Conservation (phyloP, 2,797 vertebrate genomes). For the Tinamus major region DNA sequence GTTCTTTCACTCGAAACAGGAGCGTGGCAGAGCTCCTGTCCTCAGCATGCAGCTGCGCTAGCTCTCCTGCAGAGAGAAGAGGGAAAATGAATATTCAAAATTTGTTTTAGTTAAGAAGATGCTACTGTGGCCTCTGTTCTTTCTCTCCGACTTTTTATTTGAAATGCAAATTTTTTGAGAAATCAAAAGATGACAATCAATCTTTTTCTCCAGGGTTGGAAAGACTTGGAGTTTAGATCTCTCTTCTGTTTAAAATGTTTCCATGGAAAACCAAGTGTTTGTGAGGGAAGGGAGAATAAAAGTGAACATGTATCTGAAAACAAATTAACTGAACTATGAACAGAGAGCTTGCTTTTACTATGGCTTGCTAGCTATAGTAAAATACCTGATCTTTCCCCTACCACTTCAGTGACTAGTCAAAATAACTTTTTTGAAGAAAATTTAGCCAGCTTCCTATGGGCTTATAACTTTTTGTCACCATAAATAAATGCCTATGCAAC, state of each 20-base stretch:
- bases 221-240: background rate
- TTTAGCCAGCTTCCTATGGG: fast-evolving
- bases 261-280: background rate
- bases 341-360: background rate
- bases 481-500: background rate
- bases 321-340: background rate
- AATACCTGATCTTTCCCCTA: background rate
- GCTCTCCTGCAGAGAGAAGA: background rate
- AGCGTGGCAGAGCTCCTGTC: background rate
- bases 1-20: background rate
- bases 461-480: background rate
- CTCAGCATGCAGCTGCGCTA: background rate
- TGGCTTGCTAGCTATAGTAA: fast-evolving
- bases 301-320: background rate
- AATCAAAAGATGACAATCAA: background rate
- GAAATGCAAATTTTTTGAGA: conserved; percentile 26
- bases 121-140: background rate
- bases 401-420: background rate
- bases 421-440: background rate
- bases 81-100: conserved; percentile 44
- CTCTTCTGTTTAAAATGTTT: background rate
- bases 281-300: background rate
- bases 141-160: conserved; percentile 9
- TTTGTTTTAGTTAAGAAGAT: conserved; percentile 3
- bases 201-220: background rate